Evolutionary conservation across 2,888 invertebrate species (phyloP), one percentile per base, ranked within the genome.

Genomic region (Asteroscopus sphinx): DNA sequence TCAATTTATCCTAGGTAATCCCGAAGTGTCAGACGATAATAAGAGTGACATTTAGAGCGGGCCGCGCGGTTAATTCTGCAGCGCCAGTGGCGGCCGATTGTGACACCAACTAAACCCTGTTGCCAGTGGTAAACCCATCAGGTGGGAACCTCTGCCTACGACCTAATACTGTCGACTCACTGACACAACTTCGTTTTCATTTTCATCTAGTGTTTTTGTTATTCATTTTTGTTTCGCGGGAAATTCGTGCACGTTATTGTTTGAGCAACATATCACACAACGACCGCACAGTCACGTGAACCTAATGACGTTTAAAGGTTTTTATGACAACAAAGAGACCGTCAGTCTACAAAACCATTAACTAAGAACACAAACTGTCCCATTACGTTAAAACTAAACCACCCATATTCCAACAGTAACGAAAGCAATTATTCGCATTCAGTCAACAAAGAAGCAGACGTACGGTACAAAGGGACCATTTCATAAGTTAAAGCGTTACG

Each of bases 1-100:
- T 92, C 93, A 93, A 91, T 94, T 93, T 92, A 93, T 92, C 90
- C 92, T 85, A 86, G 85, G 89, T 93, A 94, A 94, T 93, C 94
- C 93, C 81, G 76, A 83, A 88, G 87, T 93, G 94, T 93, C 94
- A 90, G 88, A 92, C 80, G 89, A 91, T 94, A 93, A 93, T 93
- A 94, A 93, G 91, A 93, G 92, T 93, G 94, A 93, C 94, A 91
- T 91, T 93, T 91, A 85, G 89, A 92, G 89, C 88, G 83, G 82
- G 77, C 85, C 80, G 79, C 79, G 62, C 69, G 89, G 92, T 92
- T 93, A 93, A 94, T 93, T 92, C 92, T 89, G 89, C 87, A 90
- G 88, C 76, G 86, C 86, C 84, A 83, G 85, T 83, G 83, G 83
- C 82, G 88, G 81, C 88, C 89, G 86, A 88, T 92, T 92, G 91